Base-by-base conservation (phyloP, 2,888 invertebrate genomes). In the Scaptomyza caliginosa region DNA sequence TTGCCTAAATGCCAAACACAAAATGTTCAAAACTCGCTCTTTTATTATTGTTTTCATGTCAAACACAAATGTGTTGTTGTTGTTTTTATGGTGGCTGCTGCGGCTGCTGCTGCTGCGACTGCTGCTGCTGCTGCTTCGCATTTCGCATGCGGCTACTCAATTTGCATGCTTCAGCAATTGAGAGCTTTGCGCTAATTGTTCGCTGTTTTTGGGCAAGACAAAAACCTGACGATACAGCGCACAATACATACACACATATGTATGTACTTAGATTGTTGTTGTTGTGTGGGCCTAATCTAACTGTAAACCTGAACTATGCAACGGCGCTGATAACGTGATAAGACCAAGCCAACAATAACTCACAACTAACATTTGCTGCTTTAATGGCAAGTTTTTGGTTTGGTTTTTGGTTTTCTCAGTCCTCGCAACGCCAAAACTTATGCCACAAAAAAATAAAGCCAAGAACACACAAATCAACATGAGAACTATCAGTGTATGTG, bases 11-110 rank as follows among this genome's bases (percentile, higher is more conserved):
- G 28, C 52, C 39, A 60, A 59, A 59, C 59, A 73, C 50, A 72
- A 50, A 48, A 38, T 49, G 24, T 38, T 66, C 19, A 16, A n/a
- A 38, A 52, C 30, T 52, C 50, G 45, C 45, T 57, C 52, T 65
- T 62, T 83, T 86, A 56, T 86, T 80, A 76, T 86, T 83, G 84
- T 86, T 86, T 86, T 75, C 72, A 60, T 76, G 60, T 51, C 80
- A 86, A 79, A 83, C 77, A 83, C 77, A 80, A 78, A 84, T 71
- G 63, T 62, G 39, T 52, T 62, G 50, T 48, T 58, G 60, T 55
- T 49, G 42, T 34, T 56, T n/a, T n/a, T n/a, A n/a, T n/a, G n/a
- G n/a, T n/a, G n/a, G 52, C 23, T 55, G 48, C 21, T 32, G 23
- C 4, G 8, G 17, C 5, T 32, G 39, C 24, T 11, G 13, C 16